Conservation (phyloP, 2,797 vertebrate genomes). For the Acridotheres tristis region DNA sequence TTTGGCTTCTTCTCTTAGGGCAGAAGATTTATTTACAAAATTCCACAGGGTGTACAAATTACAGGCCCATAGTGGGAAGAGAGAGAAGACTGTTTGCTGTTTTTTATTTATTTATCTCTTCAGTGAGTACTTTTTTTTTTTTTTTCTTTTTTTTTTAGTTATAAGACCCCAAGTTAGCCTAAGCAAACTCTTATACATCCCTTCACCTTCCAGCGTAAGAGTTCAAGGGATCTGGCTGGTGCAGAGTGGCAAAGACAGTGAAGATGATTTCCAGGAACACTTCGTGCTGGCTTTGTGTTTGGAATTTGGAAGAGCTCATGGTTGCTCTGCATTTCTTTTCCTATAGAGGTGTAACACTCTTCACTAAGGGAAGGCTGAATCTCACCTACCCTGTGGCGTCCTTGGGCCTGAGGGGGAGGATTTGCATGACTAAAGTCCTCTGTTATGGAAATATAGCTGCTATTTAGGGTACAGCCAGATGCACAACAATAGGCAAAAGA, state of each 20-base stretch:
- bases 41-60: background rate
- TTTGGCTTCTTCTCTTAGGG: background rate
- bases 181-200: background rate
- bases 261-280: background rate
- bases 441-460: background rate
- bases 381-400: background rate
- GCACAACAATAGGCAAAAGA: background rate
- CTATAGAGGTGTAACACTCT: background rate
- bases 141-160: background rate
- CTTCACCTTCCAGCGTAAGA: background rate
- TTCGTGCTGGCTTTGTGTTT: background rate
- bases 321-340: background rate
- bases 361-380: background rate
- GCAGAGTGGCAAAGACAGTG: background rate
- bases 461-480: background rate
- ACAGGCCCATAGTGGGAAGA: rapidly evolving
- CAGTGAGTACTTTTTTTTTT: background rate
- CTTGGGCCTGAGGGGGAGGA: background rate
- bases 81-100: background rate
- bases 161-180: background rate
- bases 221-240: background rate
- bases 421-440: background rate
- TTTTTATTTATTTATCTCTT: background rate
- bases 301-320: background rate
- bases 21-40: background rate